These are phyloP conservation scores for Rhinopomastus cyanomelas DNA, from an alignment of 2,113 vertebrate genomes.

Conservation along the genomic window DNA sequence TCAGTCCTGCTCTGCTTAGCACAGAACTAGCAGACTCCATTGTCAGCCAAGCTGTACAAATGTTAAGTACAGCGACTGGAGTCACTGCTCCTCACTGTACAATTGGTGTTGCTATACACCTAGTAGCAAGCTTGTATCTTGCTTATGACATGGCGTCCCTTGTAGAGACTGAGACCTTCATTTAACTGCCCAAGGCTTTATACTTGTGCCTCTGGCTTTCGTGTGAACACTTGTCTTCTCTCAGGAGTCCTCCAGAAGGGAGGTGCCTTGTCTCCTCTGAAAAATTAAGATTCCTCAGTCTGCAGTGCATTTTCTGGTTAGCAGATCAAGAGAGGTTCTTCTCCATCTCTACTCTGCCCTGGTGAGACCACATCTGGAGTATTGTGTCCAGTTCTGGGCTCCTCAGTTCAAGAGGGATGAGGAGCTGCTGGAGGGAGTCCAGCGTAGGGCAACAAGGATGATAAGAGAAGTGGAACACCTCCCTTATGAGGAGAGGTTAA, in stretches of 20 bases:
- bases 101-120: not conserved
- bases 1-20: not conserved
- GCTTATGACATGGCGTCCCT: not conserved
- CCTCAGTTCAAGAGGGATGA: no score
- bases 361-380: no score
- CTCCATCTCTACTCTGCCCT: no score
- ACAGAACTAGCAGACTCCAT: not conserved
- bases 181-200: not conserved
- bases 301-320: not conserved
- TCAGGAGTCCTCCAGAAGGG: not conserved
- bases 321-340: no score
- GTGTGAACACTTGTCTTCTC: not conserved
- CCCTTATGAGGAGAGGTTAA: no score
- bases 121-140: not conserved
- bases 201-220: not conserved
- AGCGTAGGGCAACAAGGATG: no score
- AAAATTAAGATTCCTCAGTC: not conserved
- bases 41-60: not conserved
- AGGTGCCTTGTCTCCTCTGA: not conserved
- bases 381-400: no score
- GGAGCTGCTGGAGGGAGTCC: no score
- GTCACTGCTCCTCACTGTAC: not conserved
- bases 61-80: not conserved
- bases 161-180: no score
- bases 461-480: no score